phyloP scores from a whole-genome alignment of 2,888 invertebrate genomes.

The Steinernema scapterisci region DNA sequence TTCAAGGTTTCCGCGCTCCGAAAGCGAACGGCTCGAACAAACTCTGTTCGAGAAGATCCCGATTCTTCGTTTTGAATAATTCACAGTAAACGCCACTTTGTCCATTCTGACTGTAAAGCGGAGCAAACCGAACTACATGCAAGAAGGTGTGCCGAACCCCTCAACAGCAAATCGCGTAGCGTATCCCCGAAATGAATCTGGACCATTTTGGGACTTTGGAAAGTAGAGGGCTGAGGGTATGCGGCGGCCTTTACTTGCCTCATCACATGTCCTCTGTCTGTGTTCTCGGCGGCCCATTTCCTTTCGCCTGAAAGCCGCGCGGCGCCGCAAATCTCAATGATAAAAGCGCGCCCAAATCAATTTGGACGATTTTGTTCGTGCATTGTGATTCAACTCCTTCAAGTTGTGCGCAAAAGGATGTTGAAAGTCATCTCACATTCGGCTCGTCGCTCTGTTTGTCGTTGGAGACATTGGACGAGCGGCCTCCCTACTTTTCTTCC shows the following conservation, averaged over 20 bases:
- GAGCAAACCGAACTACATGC: not conserved
- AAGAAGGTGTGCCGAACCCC: not conserved
- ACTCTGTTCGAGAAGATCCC: not conserved
- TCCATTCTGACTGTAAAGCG: not conserved
- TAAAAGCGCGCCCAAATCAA: conserved; percentile 31
- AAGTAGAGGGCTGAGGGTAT: not conserved
- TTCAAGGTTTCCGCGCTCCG: not conserved
- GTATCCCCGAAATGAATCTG: too few species aligned
- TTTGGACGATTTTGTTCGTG: conserved; percentile 24
- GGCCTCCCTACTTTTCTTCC: conserved; percentile 18
- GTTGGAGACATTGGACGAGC: conserved; percentile 10
- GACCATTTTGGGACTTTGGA: not conserved
- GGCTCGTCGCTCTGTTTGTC: conserved; percentile 20
- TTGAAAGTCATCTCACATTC: conserved; percentile 30
- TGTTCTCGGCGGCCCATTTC: conserved; percentile 21
- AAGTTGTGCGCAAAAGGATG: conserved; percentile 26
- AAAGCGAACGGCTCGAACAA: conserved; percentile 10
- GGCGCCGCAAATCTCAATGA: conserved; percentile 19
- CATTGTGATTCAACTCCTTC: conserved; percentile 31
- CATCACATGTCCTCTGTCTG: conserved; percentile 27
- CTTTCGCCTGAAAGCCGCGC: not conserved
- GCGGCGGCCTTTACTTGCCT: conserved; percentile 10
- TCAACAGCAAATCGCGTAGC: too few species aligned
- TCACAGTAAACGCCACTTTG: not conserved
- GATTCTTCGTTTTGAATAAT: conserved; percentile 12